Base-by-base conservation (phyloP, 1,140 invertebrate species). In the Chrysopa pallens region DNA sequence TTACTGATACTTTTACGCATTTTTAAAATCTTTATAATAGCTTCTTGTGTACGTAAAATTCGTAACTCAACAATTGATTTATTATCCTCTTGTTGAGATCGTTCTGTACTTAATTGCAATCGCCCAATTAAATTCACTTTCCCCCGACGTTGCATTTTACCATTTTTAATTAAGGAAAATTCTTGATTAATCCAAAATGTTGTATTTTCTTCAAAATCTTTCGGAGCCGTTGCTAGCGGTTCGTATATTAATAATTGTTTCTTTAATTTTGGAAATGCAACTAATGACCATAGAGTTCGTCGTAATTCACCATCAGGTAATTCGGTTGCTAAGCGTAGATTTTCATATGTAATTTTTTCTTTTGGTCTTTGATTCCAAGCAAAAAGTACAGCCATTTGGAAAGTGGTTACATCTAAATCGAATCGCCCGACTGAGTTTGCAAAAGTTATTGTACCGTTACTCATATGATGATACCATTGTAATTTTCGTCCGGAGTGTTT, bases 401-500 rank as follows among this genome's bases (percentile, higher is more conserved):
- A 97, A 17, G 94, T 97, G 6, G 95, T 98, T 3, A 98, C 91
- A 61, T 99, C 96, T 45, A 99, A 68, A 67, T 99, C 96, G 66
- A 91, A 99, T 53, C 84, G 79, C 8, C 94, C 93, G 36, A 89
- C 78, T 55, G 83, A 76, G 64, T 94, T 97, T 3, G 77, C 73
- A 70, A 98, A 98, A 36, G 88, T 94, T 48, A 97, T 92, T 29
- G 90, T 93, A 52, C 94, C 95, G 70, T 97, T 97, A 38, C 93
- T 96, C 92, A 98, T 98, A 53, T 98, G 92, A 70, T 98, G 93
- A 63, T 98, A 94, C 96, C 96, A 99, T 64, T 95, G 91, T 35
- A 99, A 70, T 64, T 97, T 98, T 38, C 95, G 68, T n/a, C 94
- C 94, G 56, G 82, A 92, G 67, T 98, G 94, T 60, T 97, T 96